phyloP scores from a whole-genome alignment of 1,140 invertebrate genomes.

The Chrysomallon squamiferum region DNA sequence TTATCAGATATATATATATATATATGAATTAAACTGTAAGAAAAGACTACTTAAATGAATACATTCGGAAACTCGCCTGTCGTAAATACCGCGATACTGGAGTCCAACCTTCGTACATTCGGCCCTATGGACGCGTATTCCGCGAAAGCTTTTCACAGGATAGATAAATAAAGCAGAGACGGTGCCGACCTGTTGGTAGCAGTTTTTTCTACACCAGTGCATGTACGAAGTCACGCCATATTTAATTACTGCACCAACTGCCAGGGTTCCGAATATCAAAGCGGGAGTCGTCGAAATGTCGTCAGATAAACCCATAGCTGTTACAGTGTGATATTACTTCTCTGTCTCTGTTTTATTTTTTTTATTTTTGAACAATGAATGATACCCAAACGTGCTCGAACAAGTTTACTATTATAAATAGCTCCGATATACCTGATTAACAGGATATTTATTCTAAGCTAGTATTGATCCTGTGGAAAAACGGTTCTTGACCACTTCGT shows the following conservation, averaged over 20 bases:
- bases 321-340: neutral
- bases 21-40: no score
- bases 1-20: no score
- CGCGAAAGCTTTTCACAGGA: conserved; percentile 55
- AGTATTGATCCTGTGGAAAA: no score
- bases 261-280: conserved; percentile 26
- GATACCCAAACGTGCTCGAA: no score
- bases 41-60: no score
- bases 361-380: neutral
- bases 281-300: conserved; percentile 8
- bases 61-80: conserved; percentile 45
- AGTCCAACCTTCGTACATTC: conserved; percentile 45
- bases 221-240: conserved; percentile 15
- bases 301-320: neutral
- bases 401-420: no score
- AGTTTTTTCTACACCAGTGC: neutral
- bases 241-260: conserved; percentile 30
- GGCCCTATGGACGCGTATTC: conserved; percentile 34
- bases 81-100: conserved; percentile 27
- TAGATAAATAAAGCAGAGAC: conserved; percentile 39
- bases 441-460: no score
- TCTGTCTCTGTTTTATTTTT: neutral
- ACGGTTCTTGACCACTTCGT: no score
- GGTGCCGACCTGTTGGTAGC: conserved; percentile 29
- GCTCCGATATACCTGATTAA: no score